Percentiles rank a stretch among this genome's conserved stretches.
Conservation (phyloP, 2,113 vertebrate species). For the Phocoena phocoena region DNA sequence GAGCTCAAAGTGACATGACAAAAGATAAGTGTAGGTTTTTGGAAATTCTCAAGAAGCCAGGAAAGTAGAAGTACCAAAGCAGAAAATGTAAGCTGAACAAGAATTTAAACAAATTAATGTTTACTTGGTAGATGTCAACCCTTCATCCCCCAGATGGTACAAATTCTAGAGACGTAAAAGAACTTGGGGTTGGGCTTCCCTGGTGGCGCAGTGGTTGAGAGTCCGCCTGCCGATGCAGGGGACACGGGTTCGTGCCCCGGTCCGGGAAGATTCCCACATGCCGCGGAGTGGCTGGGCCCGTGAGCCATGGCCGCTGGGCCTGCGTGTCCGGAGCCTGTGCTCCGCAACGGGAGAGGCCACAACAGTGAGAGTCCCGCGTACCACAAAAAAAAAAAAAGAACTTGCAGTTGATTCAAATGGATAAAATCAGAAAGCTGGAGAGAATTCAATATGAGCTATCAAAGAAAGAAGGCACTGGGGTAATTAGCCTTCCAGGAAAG, state of each 20-base stretch:
- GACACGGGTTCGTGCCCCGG: too few relatives aligned
- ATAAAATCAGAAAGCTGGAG: not conserved
- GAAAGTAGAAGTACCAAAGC: not conserved
- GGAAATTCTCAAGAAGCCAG: conserved; percentile 14
- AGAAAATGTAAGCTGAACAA: not conserved
- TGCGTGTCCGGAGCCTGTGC: too few relatives aligned
- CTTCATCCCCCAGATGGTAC: not conserved
- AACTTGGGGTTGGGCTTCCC: not conserved
- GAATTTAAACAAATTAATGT: conserved; percentile 28
- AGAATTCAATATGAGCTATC: not conserved
- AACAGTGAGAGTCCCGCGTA: too few relatives aligned
- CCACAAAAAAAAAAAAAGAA: not conserved
- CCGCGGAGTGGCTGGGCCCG: too few relatives aligned
- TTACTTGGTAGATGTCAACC: not conserved
- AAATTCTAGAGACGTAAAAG: not conserved
- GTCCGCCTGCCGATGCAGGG: too few relatives aligned
- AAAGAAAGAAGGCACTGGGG: not conserved
- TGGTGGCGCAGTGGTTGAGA: too few relatives aligned
- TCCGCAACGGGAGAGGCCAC: too few relatives aligned
- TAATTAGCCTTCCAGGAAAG: not conserved
- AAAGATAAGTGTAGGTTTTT: not conserved
- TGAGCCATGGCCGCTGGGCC: too few relatives aligned
- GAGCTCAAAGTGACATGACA: not conserved
- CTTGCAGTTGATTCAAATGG: not conserved
- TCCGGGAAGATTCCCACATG: too few relatives aligned